Conservation (phyloP, 1,140 invertebrate species). For the Diuraphis noxia region DNA sequence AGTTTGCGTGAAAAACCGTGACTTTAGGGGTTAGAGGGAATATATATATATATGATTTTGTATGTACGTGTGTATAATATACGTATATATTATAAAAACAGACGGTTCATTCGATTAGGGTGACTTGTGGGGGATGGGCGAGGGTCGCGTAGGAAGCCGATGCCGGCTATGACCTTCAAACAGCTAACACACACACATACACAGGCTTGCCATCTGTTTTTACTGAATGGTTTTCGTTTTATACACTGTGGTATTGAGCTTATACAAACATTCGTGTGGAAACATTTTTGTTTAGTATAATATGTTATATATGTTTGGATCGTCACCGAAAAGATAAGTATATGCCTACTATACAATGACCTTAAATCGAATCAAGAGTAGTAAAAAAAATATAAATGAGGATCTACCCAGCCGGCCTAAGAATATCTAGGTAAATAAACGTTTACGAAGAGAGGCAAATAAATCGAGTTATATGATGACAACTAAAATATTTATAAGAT, state of each 20-base stretch:
- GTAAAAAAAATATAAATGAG: not conserved
- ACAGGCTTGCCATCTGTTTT: constrained; percentile 51
- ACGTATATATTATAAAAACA: constrained; percentile 42
- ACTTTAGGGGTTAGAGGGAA: constrained; percentile 2
- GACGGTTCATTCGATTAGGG: constrained; percentile 47
- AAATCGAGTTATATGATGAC: not conserved
- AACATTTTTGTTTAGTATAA: not conserved
- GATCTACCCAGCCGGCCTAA: not conserved
- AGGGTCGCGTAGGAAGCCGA: constrained; percentile 51
- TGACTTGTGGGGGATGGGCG: constrained; percentile 45
- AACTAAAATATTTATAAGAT: not conserved
- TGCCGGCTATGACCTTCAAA: constrained; percentile 53
- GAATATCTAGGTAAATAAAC: not conserved
- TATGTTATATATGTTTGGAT: not conserved
- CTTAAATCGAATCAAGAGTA: not conserved
- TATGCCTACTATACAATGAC: not conserved
- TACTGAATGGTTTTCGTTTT: constrained; percentile 36
- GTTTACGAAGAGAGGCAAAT: not conserved
- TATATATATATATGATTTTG: not conserved
- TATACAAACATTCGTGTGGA: not conserved
- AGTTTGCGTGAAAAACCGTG: constrained; percentile 35
- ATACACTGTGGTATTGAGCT: constrained; percentile 27
- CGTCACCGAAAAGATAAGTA: not conserved
- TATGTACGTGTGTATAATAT: not conserved
- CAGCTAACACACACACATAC: constrained; percentile 38